A percentile compares a stretch with the other conserved stretches of the same genome.
Conservation (phyloP, 2,888 invertebrate species). For the Aleiodes leptofemur region DNA sequence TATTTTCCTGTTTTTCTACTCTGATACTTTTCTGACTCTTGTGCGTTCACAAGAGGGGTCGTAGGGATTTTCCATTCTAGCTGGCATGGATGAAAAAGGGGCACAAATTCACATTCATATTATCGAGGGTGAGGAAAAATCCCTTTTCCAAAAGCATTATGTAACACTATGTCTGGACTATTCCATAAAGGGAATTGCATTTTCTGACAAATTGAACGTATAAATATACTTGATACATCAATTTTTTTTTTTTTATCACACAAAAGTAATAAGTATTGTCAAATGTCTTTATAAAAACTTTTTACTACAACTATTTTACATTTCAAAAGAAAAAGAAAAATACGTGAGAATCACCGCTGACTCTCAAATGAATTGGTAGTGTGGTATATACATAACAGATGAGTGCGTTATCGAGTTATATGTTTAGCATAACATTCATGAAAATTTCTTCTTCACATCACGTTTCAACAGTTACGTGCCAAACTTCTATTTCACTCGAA, state of each 20-base stretch:
- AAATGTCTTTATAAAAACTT: slow-evolving; percentile 23
- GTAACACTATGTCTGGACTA: slow-evolving; percentile 11
- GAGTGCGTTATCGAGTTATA: slow-evolving; percentile 59
- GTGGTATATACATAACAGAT: slow-evolving; percentile 33
- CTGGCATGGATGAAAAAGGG: slow-evolving; percentile 10
- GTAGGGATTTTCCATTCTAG: slow-evolving; percentile 20
- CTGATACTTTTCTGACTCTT: slow-evolving; percentile 14
- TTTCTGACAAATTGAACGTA: slow-evolving; percentile 57
- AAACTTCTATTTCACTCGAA: background rate
- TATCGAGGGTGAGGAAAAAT: slow-evolving; percentile 40
- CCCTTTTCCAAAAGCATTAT: slow-evolving; percentile 1
- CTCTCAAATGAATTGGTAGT: background rate
- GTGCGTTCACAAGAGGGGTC: slow-evolving; percentile 7
- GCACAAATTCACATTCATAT: slow-evolving; percentile 32
- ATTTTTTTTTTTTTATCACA: slow-evolving; percentile 50
- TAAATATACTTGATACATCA: slow-evolving; percentile 55
- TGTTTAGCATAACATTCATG: slow-evolving; percentile 59
- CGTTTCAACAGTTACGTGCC: slow-evolving; percentile 57
- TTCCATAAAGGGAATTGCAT: slow-evolving; percentile 54
- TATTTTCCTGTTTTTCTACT: slow-evolving; percentile 33
- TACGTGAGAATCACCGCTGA: slow-evolving; percentile 7
- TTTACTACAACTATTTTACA: slow-evolving; percentile 3
- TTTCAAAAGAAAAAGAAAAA: background rate
- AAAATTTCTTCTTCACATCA: slow-evolving; percentile 60
- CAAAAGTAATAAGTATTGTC: slow-evolving; percentile 23